Base-by-base conservation (phyloP, 2,113 vertebrate species). In the Pterocles orientalis region DNA sequence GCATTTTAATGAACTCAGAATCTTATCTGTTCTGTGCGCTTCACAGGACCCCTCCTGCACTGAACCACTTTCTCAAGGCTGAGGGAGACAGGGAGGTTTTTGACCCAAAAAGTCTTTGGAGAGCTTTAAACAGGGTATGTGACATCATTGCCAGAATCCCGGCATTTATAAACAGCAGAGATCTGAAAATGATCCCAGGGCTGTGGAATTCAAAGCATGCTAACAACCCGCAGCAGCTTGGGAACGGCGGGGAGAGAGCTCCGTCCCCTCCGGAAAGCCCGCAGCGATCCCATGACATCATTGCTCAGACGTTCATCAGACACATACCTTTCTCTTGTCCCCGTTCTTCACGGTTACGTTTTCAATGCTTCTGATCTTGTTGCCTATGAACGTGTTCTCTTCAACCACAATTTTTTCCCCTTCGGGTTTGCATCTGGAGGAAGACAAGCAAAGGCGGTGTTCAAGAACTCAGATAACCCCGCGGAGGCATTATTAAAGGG, bases 331-430 rank as follows among this genome's bases (percentile, higher is more conserved):
- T 10, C 23, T 14, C 56, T 90, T 97, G 6, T 96, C 92, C 54
- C 77, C 95, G 0, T 77, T 82, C 64, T 28, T 82, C 50, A 39
- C 2, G 31, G n/a, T 34, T 26, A 7, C 58, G 64, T 41, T 95
- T 62, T 96, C 93, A 12, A 97, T 96, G 89, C 89, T 95, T 79
- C 95, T 75, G 91, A 97, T 97, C 77, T 28, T 92, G 83, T 97
- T 97, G 39, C 94, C 93, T 31, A 34, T 1, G 5, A 58, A 66
- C 6, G 1, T 77, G 69, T 94, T 93, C 73, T 97, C 89, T 25
- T 26, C 62, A 65, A 97, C 76, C 47, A 68, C 65, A 11, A 82
- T 33, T 82, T 79, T 97, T 31, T 68, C 47, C 16, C 97, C 95
- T 14, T 47, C 3, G 0, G 92, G 94, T 8, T 85, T 96, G 94